These are phyloP conservation scores for Bos taurus DNA, from an alignment of 2,113 vertebrate genomes.

Conservation along the genomic window DNA sequence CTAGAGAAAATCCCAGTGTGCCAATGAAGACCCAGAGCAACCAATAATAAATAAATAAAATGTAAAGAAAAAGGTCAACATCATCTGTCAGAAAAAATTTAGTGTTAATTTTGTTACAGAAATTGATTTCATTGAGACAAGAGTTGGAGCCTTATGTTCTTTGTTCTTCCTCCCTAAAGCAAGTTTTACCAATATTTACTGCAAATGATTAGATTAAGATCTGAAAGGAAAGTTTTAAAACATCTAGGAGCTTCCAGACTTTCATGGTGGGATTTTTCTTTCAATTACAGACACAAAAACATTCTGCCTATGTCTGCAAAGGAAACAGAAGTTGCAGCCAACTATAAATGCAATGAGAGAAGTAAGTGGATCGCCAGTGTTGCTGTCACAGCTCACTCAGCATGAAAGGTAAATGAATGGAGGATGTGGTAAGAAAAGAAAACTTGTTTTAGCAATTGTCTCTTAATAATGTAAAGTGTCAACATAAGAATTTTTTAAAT, in stretches of 20 bases:
- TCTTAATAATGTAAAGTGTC: constrained; percentile 50
- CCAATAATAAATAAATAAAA: background rate
- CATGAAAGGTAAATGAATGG: constrained; percentile 36
- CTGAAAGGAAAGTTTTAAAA: background rate
- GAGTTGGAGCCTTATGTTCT: background rate
- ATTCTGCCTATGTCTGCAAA: background rate
- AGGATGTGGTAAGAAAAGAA: constrained; percentile 43
- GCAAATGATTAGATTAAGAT: background rate
- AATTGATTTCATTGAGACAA: background rate
- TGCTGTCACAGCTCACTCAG: constrained; percentile 36
- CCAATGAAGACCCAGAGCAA: background rate
- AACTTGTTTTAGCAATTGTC: background rate
- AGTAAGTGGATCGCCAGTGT: background rate
- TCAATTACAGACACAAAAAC: constrained; percentile 11
- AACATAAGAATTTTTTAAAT: constrained; percentile 44
- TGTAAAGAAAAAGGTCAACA: background rate
- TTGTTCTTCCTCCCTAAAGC: background rate
- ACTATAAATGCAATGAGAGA: constrained; percentile 41
- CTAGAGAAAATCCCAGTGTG: background rate
- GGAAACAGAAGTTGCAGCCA: constrained; percentile 40
- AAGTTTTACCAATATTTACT: background rate
- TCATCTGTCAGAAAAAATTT: background rate
- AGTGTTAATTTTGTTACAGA: background rate
- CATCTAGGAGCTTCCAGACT: background rate
- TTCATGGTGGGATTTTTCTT: constrained; percentile 9